phyloP scores from a whole-genome alignment of 2,888 invertebrate species.

The Myopa testacea region DNA sequence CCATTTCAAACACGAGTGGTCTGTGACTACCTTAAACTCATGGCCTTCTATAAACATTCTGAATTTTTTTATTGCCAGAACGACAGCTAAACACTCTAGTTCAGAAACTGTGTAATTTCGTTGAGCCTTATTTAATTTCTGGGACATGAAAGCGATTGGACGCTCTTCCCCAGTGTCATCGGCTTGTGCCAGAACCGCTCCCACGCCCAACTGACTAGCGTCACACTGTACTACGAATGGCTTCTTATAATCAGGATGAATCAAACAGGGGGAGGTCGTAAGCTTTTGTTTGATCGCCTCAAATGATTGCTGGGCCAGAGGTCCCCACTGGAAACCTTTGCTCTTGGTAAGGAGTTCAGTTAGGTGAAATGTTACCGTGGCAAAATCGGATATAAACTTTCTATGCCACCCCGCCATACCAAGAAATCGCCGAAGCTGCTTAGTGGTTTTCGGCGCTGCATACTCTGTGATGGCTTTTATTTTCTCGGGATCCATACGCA shows the following conservation, averaged over 20 bases:
- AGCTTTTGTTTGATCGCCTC: too few species aligned
- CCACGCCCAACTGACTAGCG: slow-evolving; percentile 35
- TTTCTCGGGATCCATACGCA: slow-evolving; percentile 26
- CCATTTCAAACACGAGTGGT: neutral
- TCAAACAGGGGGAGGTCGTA: too few species aligned
- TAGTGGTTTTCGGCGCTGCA: too few species aligned
- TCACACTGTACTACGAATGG: too few species aligned
- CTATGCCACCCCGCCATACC: slow-evolving; percentile 17
- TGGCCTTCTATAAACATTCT: slow-evolving; percentile 10
- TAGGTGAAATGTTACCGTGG: slow-evolving; percentile 4
- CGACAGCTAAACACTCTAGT: slow-evolving; percentile 33
- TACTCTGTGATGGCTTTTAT: slow-evolving; percentile 21
- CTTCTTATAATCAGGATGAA: too few species aligned
- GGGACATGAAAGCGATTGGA: slow-evolving; percentile 40
- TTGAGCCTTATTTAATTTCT: slow-evolving; percentile 44
- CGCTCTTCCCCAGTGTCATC: slow-evolving; percentile 37
- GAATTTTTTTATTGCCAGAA: slow-evolving; percentile 36
- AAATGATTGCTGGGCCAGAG: slow-evolving; percentile 15
- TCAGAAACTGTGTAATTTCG: slow-evolving; percentile 37
- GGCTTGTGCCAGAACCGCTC: neutral
- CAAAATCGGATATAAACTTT: slow-evolving; percentile 14
- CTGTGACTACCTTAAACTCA: too few species aligned
- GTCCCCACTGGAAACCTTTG: neutral
- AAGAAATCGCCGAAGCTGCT: too few species aligned
- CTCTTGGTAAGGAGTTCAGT: slow-evolving; percentile 20